A percentile compares a stretch with the other conserved stretches of the same genome.
phyloP scores from a whole-genome alignment of 2,888 invertebrate genomes.

The Miltochrista miniata region DNA sequence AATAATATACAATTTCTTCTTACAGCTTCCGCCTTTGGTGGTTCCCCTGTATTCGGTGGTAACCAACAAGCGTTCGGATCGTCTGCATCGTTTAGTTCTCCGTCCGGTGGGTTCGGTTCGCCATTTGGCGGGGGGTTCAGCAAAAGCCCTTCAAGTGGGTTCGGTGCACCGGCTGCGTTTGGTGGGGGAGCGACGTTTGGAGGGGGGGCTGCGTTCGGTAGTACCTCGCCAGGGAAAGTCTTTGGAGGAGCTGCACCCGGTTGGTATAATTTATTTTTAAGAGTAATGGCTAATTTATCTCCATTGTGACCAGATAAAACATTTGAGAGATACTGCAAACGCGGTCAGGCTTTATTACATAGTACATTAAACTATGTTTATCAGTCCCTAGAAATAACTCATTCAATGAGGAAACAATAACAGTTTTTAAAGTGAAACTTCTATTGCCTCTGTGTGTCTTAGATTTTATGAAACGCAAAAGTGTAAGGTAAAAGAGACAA shows the following conservation, averaged over 20 bases:
- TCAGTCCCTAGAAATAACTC: too few relatives aligned
- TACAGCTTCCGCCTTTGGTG: constrained; percentile 68
- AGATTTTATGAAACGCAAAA: too few relatives aligned
- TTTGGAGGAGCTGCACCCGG: constrained; percentile 64
- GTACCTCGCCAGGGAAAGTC: constrained; percentile 71
- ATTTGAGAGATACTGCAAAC: too few relatives aligned
- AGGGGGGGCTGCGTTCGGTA: constrained; percentile 77
- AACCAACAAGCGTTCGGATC: constrained; percentile 67
- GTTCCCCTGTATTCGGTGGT: constrained; percentile 74
- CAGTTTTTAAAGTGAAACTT: too few relatives aligned
- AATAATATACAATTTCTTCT: not conserved
- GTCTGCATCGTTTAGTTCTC: constrained; percentile 36
- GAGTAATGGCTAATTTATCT: too few relatives aligned
- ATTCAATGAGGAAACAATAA: too few relatives aligned
- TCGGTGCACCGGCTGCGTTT: constrained; percentile 72
- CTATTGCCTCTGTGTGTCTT: too few relatives aligned
- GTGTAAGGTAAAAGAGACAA: too few relatives aligned
- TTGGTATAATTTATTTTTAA: too few relatives aligned
- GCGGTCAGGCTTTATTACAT: too few relatives aligned
- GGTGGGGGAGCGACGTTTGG: constrained; percentile 80
- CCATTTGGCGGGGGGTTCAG: constrained; percentile 69
- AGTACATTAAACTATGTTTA: too few relatives aligned
- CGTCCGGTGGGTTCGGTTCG: constrained; percentile 55
- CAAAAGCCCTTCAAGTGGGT: constrained; percentile 66
- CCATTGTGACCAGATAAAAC: too few relatives aligned